phyloP scores from a whole-genome alignment of 92 coral and sea anemone genomes.

The Phenganax marumi region DNA sequence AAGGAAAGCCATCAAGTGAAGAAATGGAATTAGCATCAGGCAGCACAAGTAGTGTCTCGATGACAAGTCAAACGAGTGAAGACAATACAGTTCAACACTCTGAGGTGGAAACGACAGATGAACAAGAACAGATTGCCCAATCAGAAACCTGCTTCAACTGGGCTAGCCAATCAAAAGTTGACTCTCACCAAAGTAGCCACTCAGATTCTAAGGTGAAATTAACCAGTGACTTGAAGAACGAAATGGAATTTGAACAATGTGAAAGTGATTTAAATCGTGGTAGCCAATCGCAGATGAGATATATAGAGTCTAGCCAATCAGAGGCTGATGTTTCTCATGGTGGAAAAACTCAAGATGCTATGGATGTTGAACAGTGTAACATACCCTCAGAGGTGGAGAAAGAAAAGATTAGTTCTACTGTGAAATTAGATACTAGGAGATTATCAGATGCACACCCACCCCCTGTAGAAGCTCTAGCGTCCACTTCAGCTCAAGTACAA shows the following conservation, averaged over 20 bases:
- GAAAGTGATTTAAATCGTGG: not conserved
- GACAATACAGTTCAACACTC: constrained; percentile 14
- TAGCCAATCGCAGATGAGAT: not conserved
- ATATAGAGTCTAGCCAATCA: not conserved
- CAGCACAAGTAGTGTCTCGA: constrained; percentile 24
- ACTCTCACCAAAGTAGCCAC: no score
- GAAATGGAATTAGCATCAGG: constrained; percentile 30
- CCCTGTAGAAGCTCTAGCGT: not conserved
- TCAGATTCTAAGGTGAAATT: not conserved
- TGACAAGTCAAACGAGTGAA: constrained; percentile 34
- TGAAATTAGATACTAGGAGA: not conserved
- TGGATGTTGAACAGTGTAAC: constrained; percentile 32
- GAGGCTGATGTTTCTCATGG: not conserved
- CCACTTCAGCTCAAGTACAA: constrained; percentile 16
- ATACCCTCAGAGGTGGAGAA: not conserved
- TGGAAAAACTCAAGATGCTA: not conserved
- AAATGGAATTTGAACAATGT: constrained; percentile 22
- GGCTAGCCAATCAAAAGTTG: no score
- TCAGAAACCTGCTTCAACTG: not conserved
- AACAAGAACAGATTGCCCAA: not conserved
- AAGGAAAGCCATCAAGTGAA: constrained; percentile 11
- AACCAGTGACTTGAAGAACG: not conserved
- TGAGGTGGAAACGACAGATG: not conserved
- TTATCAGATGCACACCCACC: not conserved
- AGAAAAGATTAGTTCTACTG: not conserved